These are phyloP conservation scores for Drosophila nannoptera DNA, from an alignment of 1,140 invertebrate species.

Conservation along the genomic window DNA sequence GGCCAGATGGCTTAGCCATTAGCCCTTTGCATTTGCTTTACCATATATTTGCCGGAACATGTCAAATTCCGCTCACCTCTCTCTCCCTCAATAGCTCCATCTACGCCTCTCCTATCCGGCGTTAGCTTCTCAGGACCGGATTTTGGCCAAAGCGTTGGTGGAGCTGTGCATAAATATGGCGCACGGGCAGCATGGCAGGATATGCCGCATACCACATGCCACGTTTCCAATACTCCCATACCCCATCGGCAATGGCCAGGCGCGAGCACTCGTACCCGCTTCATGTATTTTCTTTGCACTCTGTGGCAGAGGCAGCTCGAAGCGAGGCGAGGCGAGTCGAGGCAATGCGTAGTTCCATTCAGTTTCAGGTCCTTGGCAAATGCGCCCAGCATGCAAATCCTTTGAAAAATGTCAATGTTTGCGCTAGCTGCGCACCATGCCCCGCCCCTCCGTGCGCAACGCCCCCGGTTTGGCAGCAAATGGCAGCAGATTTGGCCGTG, in stretches of 20 bases:
- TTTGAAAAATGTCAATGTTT: constrained; percentile 73
- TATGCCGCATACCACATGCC: not conserved
- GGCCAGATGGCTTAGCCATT: constrained; percentile 43
- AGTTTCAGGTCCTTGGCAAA: constrained; percentile 39
- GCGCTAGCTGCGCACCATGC: constrained; percentile 19
- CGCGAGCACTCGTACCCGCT: constrained; percentile 16
- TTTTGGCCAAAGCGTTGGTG: constrained; percentile 24
- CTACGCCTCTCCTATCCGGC: too few species aligned
- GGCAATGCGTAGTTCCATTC: constrained; percentile 15
- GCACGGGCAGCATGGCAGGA: constrained; percentile 5
- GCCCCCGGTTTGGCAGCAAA: constrained; percentile 1
- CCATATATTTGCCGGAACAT: not conserved
- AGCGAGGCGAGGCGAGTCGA: constrained; percentile 19
- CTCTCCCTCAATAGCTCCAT: too few species aligned
- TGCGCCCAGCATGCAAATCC: constrained; percentile 60
- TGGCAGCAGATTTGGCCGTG: constrained; percentile 15
- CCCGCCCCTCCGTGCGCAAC: not conserved
- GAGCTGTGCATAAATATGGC: constrained; percentile 22
- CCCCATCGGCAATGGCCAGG: not conserved
- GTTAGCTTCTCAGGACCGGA: not conserved
- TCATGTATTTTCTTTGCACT: constrained; percentile 65
- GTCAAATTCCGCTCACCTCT: not conserved
- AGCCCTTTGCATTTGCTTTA: constrained; percentile 46
- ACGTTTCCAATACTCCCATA: too few species aligned
- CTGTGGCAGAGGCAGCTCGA: constrained; percentile 43